Percentiles rank a stretch among this genome's conserved stretches.
These are phyloP conservation scores for Noctuana brunneofusca DNA, from an alignment of 2,888 invertebrate genomes.

Conservation along the genomic window DNA sequence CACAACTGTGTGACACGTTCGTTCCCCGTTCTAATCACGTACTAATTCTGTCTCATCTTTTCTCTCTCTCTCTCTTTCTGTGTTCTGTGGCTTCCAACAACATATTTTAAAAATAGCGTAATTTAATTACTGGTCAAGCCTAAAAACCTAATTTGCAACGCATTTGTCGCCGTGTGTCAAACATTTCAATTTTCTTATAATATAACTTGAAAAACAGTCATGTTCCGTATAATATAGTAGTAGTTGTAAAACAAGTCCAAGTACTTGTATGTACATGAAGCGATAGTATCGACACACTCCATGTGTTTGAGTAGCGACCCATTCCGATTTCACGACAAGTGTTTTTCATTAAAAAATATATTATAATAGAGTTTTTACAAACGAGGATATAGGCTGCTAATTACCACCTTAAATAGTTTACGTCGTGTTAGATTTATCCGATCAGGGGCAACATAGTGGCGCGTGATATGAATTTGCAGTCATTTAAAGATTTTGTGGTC, in stretches of 20 bases:
- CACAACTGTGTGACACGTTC: too few species aligned
- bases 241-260: not conserved
- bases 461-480: too few species aligned
- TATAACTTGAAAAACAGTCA: not conserved
- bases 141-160: slow-evolving; percentile 11
- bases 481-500: too few species aligned
- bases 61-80: too few species aligned
- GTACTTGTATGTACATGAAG: not conserved
- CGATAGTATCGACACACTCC: not conserved
- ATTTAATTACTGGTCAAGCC: not conserved
- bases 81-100: not conserved
- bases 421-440: too few species aligned
- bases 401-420: too few species aligned
- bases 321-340: not conserved
- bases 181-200: slow-evolving; percentile 22
- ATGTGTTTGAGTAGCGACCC: not conserved
- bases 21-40: too few species aligned
- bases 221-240: not conserved
- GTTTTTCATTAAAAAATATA: too few species aligned
- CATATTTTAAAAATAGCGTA: not conserved
- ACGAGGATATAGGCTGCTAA: too few species aligned
- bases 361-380: too few species aligned
- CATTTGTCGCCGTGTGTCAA: slow-evolving; percentile 15
- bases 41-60: not conserved
- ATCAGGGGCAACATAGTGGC: too few species aligned